Base-by-base conservation (phyloP, 2,113 vertebrate species). In the Sminthopsis crassicaudata region DNA sequence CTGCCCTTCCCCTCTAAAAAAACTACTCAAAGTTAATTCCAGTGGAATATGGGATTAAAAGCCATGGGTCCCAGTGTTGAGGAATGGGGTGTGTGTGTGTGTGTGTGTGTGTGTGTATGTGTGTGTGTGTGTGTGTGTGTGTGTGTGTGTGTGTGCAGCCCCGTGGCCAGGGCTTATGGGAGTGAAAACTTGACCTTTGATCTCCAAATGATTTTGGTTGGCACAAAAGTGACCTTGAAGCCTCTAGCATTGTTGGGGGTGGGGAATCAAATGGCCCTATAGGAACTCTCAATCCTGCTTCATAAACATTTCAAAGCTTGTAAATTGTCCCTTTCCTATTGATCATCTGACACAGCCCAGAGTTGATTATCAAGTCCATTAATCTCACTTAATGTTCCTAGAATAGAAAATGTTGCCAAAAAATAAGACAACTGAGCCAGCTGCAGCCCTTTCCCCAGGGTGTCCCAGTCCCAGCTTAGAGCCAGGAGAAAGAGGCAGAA, bases 351-450 rank as follows among this genome's bases (percentile, higher is more conserved):
- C 60, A 76, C 36, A n/a, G 60, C 36, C 14, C 60, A 76, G 60
- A 84, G 67, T 84, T 42, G 60, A 67, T 67, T 84, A 84, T 84
- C 67, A 84, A 84, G 67, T 84, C n/a, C 67, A 84, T 84, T 84
- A 84, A 84, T 84, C 67, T 84, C n/a, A 84, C 67, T 84, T 84
- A 84, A 6, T 84, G 67, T 84, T 84, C n/a, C 67, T 84, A 19
- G 67, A 42, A 84, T 84, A 84, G 67, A 84, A 42, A 84, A 84
- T 5, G 2, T 42, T 84, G 67, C 67, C 67, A 84, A 84, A 84
- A 84, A 84, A 7, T 84, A 84, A 84, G 36, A 23, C n/a, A n/a
- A n/a, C 67, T 23, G n/a, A 84, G 67, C n/a, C 67, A 84, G n/a
- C 6, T 42, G 16, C 67, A 84, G n/a, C 67, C n/a, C 67, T 84